These are phyloP conservation scores for Spea multiplicata DNA, from an alignment of 2,113 vertebrate genomes.

Conservation along the genomic window DNA sequence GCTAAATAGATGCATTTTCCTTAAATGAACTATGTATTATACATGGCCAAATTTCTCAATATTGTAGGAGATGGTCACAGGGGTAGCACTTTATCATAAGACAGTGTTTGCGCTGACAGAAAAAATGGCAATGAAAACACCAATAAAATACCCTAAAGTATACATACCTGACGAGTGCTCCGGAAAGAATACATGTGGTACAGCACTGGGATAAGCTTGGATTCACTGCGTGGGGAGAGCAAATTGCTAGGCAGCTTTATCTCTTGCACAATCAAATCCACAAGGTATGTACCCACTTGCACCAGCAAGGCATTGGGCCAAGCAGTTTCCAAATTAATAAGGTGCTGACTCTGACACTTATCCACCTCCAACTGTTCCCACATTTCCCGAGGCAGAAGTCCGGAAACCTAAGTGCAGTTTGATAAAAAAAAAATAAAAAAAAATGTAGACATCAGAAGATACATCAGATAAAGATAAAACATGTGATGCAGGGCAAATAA, in stretches of 20 bases:
- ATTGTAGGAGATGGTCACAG: too few species aligned
- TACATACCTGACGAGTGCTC: constrained; percentile 76
- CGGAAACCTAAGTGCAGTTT: background rate
- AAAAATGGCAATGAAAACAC: too few species aligned
- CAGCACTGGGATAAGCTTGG: constrained; percentile 74
- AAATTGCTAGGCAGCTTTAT: constrained; percentile 73
- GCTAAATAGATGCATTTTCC: too few species aligned
- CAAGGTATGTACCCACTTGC: constrained; percentile 79
- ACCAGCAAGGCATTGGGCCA: constrained; percentile 74
- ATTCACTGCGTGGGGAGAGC: constrained; percentile 51
- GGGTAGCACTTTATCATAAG: too few species aligned
- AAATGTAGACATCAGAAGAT: background rate
- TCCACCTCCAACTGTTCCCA: constrained; percentile 76
- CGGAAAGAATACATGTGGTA: constrained; percentile 94
- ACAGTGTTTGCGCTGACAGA: too few species aligned
- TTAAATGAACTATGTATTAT: too few species aligned
- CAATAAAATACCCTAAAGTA: background rate
- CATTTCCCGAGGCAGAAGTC: constrained; percentile 75
- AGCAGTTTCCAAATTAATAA: constrained; percentile 55
- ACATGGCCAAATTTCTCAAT: too few species aligned
- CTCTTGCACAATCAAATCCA: constrained; percentile 81
- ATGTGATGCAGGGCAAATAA: background rate
- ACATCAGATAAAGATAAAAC: background rate
- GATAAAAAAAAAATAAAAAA: background rate
- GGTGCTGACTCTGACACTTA: constrained; percentile 59